Base-by-base conservation (phyloP, 2,888 invertebrate species). In the Rhodophaea formosa region DNA sequence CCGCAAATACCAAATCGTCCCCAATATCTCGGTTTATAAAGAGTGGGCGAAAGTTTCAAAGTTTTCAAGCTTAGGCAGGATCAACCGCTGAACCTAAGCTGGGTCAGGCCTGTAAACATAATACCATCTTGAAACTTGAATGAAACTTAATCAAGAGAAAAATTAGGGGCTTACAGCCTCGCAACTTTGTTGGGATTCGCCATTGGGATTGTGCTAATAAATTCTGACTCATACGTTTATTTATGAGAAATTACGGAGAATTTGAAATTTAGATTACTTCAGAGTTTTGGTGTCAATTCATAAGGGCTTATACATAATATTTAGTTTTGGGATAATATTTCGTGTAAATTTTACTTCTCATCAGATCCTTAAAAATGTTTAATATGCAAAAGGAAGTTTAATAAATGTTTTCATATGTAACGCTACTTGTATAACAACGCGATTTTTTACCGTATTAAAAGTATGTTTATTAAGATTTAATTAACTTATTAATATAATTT, bases 191-290 rank as follows among this genome's bases (percentile, higher is more conserved):
- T 0, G 17, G 23, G 10, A 23, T 17, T 15, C 3, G 23, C 12
- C 10, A 46, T n/a, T 17, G 23, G 6, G 10, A 46, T 23, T 46
- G 23, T 23, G 46, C 23, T 16, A 10, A 35, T 35, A 35, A 35
- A 35, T 35, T 35, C 35, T 35, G 10, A 35, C 39, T 39, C 39
- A 39, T 39, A 39, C 39, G 39, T 39, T 39, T 39, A 39, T 39
- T 39, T 39, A 39, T 39, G 39, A 39, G 39, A n/a, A 35, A 35
- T 44, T 29, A 44, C 51, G 60, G 49, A 62, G 60, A 55, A 59
- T 60, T 56, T 64, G 39, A 64, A 68, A 63, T 59, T 58, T 62
- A 62, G 55, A 46, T 51, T 43, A 51, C 57, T 10, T 39, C 23
- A 17, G 55, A 57, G 57, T 49, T 65, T 52, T 46, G 62, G 60